Percentiles rank a stretch among this genome's conserved stretches.
Evolutionary conservation across 1,140 invertebrate species (phyloP).

Genomic region (Amyelois transitella): DNA sequence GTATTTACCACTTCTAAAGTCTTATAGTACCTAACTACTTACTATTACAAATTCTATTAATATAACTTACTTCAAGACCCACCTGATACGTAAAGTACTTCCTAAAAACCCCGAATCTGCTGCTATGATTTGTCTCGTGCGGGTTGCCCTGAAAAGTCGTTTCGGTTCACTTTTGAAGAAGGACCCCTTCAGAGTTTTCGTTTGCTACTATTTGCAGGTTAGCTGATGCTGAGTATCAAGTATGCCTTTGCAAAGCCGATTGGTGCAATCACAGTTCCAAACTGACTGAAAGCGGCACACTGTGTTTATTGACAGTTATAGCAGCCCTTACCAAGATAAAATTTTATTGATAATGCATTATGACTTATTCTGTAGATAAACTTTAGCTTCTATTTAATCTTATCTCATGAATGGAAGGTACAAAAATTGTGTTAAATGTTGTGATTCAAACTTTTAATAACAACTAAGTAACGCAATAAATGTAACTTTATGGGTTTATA

Average conservation of each 20-base stretch:
- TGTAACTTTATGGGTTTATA: constrained; percentile 62
- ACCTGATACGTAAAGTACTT: no score
- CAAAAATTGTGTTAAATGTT: neutral
- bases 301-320: neutral
- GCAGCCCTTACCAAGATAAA: neutral
- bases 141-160: no score
- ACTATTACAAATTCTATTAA: no score
- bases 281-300: constrained; percentile 3
- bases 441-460: no score
- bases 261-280: constrained; percentile 38
- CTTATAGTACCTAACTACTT: no score
- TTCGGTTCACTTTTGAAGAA: no score
- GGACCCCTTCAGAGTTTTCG: no score
- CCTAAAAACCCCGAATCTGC: no score
- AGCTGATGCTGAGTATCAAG: constrained; percentile 53
- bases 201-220: constrained; percentile 22
- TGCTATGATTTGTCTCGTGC: no score
- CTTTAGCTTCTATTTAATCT: neutral
- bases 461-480: constrained; percentile 51
- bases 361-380: neutral
- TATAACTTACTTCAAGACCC: no score
- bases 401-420: neutral
- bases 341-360: neutral
- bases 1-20: no score
- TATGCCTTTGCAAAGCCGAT: constrained; percentile 56